Conservation (phyloP, 2,888 invertebrate species). For the Automeris io region DNA sequence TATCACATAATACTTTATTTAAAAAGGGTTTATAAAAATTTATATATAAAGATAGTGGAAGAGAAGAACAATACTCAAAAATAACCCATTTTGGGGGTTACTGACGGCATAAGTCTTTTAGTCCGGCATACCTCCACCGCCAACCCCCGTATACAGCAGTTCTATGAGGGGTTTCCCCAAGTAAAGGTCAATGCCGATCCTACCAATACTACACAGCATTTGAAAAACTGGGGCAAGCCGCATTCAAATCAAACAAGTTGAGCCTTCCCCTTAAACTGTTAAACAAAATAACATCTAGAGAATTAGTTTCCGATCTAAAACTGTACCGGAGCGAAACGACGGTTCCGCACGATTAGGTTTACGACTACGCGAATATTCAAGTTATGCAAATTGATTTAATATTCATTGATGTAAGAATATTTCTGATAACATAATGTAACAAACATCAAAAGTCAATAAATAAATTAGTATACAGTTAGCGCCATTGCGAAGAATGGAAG, state of each 20-base stretch:
- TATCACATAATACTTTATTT: no score
- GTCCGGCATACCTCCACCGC: no score
- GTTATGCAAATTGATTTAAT: not conserved
- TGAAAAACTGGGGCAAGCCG: not conserved
- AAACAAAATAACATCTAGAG: not conserved
- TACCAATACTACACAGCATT: not conserved
- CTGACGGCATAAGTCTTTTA: no score
- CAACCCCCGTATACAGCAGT: no score
- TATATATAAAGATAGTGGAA: no score
- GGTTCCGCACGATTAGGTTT: slow-evolving; percentile 1
- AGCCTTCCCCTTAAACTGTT: slow-evolving; percentile 7
- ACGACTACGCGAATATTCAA: not conserved
- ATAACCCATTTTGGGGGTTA: no score
- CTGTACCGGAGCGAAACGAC: not conserved
- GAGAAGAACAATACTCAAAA: no score
- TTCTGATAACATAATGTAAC: not conserved
- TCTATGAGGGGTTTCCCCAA: no score
- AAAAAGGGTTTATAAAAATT: no score
- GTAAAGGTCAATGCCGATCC: no score
- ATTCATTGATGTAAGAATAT: not conserved
- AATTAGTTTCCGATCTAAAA: not conserved
- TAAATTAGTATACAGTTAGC: not conserved
- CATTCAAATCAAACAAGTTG: not conserved
- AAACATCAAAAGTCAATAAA: not conserved
- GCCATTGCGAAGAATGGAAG: not conserved